Conservation (phyloP, 2,888 invertebrate genomes). For the Argyresthia albistria region DNA sequence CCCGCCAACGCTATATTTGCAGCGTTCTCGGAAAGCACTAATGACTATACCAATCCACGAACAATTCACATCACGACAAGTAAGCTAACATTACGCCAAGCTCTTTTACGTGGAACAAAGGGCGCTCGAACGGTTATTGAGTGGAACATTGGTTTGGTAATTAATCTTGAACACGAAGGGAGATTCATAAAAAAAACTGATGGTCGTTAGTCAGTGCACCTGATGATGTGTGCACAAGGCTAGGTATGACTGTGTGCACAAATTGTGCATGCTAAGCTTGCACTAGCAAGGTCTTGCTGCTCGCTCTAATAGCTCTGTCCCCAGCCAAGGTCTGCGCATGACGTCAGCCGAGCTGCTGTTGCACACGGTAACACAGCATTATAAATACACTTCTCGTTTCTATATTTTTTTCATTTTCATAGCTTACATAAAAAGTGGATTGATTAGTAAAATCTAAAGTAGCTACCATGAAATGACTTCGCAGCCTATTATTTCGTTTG, state of each 20-base stretch:
- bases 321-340: slow-evolving; percentile 57
- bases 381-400: slow-evolving; percentile 12
- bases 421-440: no score
- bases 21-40: slow-evolving; percentile 36
- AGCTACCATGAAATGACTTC: no score
- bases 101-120: slow-evolving; percentile 32
- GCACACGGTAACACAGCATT: slow-evolving; percentile 51
- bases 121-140: slow-evolving; percentile 23
- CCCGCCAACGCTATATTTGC: background rate
- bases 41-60: slow-evolving; percentile 17
- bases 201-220: background rate
- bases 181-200: background rate
- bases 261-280: slow-evolving; percentile 9
- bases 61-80: slow-evolving; percentile 26
- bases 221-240: background rate
- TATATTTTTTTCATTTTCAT: no score
- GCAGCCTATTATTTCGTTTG: no score
- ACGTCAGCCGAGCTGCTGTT: slow-evolving; percentile 39
- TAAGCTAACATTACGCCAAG: slow-evolving; percentile 23
- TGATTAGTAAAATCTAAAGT: no score
- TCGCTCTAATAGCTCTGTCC: slow-evolving; percentile 61
- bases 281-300: slow-evolving; percentile 44
- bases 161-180: background rate
- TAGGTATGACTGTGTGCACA: slow-evolving; percentile 1
- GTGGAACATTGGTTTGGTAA: slow-evolving; percentile 3